These are phyloP conservation scores for Venustoraphidia nigricollis DNA, from an alignment of 2,888 invertebrate species.

Conservation along the genomic window DNA sequence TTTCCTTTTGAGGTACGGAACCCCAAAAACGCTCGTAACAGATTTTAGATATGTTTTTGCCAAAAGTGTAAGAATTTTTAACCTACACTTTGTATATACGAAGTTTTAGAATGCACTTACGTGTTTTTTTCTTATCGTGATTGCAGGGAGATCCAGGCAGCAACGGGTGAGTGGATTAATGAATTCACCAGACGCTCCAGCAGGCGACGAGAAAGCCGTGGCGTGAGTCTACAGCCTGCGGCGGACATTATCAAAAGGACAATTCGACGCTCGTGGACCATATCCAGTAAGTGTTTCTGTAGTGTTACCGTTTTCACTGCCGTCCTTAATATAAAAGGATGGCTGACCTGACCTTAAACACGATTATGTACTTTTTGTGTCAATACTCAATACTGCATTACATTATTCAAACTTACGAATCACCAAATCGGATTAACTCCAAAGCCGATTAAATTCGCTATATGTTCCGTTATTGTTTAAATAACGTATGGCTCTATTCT, in stretches of 20 bases:
- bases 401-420: not conserved
- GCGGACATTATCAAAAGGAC: conserved; percentile 49
- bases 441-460: not conserved
- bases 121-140: conserved; percentile 9
- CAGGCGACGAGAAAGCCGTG: conserved; percentile 31
- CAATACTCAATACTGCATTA: not conserved
- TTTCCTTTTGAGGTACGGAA: too few relatives aligned
- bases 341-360: not conserved
- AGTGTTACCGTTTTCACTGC: not conserved
- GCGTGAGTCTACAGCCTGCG: conserved; percentile 25
- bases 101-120: too few relatives aligned
- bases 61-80: too few relatives aligned
- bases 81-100: too few relatives aligned
- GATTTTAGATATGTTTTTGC: too few relatives aligned
- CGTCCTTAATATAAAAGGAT: not conserved
- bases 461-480: too few relatives aligned
- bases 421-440: not conserved
- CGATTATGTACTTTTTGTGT: not conserved
- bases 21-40: too few relatives aligned
- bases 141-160: conserved; percentile 52
- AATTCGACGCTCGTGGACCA: conserved; percentile 55
- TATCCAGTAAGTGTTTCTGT: conserved; percentile 39
- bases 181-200: conserved; percentile 39
- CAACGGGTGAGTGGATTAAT: conserved; percentile 54
- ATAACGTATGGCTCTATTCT: too few relatives aligned